Base-by-base conservation (phyloP, 2,113 vertebrate species). In the Platysteira castanea region DNA sequence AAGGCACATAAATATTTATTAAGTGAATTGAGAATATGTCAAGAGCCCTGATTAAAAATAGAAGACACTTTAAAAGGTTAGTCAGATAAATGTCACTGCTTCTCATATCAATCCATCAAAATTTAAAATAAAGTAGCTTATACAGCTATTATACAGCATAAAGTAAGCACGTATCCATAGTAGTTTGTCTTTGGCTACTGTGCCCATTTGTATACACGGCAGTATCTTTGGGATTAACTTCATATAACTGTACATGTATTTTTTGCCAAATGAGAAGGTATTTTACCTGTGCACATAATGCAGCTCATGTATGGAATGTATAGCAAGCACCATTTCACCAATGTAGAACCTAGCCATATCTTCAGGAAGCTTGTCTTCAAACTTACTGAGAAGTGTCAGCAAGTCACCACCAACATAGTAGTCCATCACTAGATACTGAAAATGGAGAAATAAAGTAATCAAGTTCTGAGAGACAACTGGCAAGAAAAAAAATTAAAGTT, bases 391-490 rank as follows among this genome's bases (percentile, higher is more conserved):
- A 94, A 99, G 98, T 1, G 99, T 99, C 97, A 99, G 97, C 90
- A 99, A 97, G 95, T 99, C 99, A 4, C 99, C 99, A 13, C 99
- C 99, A 87, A 99, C 99, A 5, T 99, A 99, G 98, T 99, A 99
- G 94, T 99, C 99, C 99, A 99, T 99, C 86, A 99, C 99, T 89
- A 99, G 97, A 95, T 99, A 99, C 99, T 99, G 85, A 57, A 96
- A 67, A 78, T 26, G 20, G 41, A 73, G 46, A 96, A 41, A 78
- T 41, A 71, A 69, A 89, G 42, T 28, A 82, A 39, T 18, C 24
- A 42, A 64, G 19, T 13, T 76, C 15, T 44, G 12, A 76, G 23
- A 89, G 9, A 86, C 7, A 73, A 21, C 0, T 57, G 33, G 33
- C 52, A 69, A 47, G 16, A 30, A 57, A 74, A 84, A 10, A 44